A percentile compares a stretch with the other conserved stretches of the same genome.
Evolutionary conservation across 2,797 vertebrate genomes (phyloP).

Genomic region (Microctenopoma lineatum): DNA sequence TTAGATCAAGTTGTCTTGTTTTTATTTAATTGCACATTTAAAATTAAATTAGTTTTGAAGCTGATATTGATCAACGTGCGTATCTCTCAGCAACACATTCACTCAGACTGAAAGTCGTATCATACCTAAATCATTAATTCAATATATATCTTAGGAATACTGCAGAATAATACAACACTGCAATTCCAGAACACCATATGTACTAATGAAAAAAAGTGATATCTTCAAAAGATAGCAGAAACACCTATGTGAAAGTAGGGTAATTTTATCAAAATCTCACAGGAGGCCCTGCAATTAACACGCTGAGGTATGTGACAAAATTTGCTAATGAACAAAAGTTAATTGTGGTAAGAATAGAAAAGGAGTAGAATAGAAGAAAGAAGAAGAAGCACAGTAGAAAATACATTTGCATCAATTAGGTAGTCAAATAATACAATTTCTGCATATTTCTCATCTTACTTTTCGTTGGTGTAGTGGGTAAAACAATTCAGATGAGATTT

Average conservation of each 20-base stretch:
- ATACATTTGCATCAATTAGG: constrained; percentile 32
- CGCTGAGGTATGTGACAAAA: constrained; percentile 21
- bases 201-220: constrained; percentile 18
- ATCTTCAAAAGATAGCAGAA: constrained; percentile 14
- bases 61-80: constrained; percentile 52
- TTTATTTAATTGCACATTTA: constrained; percentile 34
- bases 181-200: constrained; percentile 1
- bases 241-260: constrained; percentile 21
- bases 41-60: constrained; percentile 51
- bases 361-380: background rate
- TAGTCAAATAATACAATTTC: constrained; percentile 4
- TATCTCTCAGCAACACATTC: constrained; percentile 41
- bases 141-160: constrained; percentile 9
- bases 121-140: constrained; percentile 46
- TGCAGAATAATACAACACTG: constrained; percentile 6
- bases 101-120: constrained; percentile 31
- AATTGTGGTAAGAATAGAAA: constrained; percentile 32
- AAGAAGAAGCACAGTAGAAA: constrained; percentile 23
- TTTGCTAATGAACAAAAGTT: constrained; percentile 46
- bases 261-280: constrained; percentile 43
- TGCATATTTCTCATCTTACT: background rate
- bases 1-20: constrained; percentile 45
- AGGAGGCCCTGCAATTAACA: constrained; percentile 27
- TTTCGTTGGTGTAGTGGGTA: constrained; percentile 1
- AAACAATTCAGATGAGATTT: constrained; percentile 32